These are phyloP conservation scores for Bos indicus DNA, from an alignment of 2,113 vertebrate species.

Conservation along the genomic window DNA sequence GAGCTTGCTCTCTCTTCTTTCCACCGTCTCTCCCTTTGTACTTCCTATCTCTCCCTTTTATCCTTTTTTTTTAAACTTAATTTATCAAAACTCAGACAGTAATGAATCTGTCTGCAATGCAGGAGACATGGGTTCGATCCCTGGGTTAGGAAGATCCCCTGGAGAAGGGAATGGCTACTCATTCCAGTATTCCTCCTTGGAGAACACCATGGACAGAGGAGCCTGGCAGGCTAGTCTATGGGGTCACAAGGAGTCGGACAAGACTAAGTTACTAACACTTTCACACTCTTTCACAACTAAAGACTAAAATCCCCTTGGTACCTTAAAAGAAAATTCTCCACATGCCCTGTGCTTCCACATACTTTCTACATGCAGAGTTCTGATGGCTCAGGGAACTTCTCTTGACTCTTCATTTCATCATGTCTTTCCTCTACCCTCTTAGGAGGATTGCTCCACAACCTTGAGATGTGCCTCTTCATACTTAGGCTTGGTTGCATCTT, in stretches of 20 bases:
- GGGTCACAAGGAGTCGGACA: rapidly evolving
- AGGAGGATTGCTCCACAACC: background rate
- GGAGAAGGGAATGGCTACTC: background rate
- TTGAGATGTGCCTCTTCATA: background rate
- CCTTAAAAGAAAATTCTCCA: background rate
- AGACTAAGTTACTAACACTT: background rate
- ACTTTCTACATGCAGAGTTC: background rate
- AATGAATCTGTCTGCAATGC: background rate
- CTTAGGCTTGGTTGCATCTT: background rate
- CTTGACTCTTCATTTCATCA: background rate
- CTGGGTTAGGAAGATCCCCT: background rate
- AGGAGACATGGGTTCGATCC: background rate
- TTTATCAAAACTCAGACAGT: background rate
- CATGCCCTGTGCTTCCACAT: background rate
- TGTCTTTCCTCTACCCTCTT: background rate
- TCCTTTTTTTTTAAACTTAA: background rate
- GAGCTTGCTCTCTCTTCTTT: rapidly evolving
- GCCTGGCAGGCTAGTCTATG: background rate
- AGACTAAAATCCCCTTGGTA: background rate
- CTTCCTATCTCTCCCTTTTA: background rate
- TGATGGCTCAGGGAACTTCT: background rate
- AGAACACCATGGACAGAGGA: background rate
- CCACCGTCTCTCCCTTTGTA: rapidly evolving
- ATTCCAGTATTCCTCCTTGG: background rate
- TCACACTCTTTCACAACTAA: background rate